These are phyloP conservation scores for Hippoglossus stenolepis DNA, from an alignment of 2,113 vertebrate species.

Conservation along the genomic window DNA sequence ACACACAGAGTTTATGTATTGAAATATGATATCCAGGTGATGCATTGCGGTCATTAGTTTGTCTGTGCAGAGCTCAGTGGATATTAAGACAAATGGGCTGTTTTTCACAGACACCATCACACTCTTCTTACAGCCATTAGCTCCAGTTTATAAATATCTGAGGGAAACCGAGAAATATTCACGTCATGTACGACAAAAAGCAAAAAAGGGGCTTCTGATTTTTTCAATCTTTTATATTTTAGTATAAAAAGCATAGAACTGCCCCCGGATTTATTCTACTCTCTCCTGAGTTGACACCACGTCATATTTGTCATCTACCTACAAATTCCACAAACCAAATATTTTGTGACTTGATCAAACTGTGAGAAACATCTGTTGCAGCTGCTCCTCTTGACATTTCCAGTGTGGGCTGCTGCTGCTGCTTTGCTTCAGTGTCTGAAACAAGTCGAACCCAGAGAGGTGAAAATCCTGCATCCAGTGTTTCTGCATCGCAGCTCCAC, in stretches of 20 bases:
- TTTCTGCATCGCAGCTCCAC: background rate
- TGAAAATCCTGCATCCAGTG: too few relatives aligned
- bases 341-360: too few relatives aligned
- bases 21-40: constrained; percentile 72
- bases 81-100: constrained; percentile 65
- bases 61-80: constrained; percentile 47
- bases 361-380: too few relatives aligned
- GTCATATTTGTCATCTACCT: too few relatives aligned
- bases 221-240: background rate
- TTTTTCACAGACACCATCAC: constrained; percentile 28
- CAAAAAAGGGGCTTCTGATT: background rate
- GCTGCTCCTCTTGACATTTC: too few relatives aligned
- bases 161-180: constrained; percentile 20
- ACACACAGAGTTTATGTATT: constrained; percentile 46
- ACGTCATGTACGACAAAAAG: constrained; percentile 5
- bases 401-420: too few relatives aligned
- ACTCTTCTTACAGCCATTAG: constrained; percentile 37
- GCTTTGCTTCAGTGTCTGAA: too few relatives aligned
- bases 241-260: background rate
- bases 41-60: constrained; percentile 72
- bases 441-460: too few relatives aligned
- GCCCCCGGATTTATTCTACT: too few relatives aligned
- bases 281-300: too few relatives aligned
- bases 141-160: constrained; percentile 46
- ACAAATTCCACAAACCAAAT: too few relatives aligned